These are phyloP conservation scores for Mesorhabditis spiculigera DNA, from an alignment of 2,888 invertebrate genomes.

Conservation along the genomic window DNA sequence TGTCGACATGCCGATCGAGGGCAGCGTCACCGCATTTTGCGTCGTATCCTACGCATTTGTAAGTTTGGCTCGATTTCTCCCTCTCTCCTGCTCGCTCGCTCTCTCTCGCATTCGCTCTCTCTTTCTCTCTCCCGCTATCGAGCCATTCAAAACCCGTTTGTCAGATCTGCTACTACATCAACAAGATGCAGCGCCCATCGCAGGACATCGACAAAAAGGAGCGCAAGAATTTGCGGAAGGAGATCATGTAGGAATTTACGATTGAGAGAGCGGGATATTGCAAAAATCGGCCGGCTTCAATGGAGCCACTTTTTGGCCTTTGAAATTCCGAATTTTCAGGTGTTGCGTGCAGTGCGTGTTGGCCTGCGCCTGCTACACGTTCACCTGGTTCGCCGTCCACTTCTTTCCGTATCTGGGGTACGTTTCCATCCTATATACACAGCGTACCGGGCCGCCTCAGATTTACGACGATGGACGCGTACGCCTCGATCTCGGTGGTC, in stretches of 20 bases:
- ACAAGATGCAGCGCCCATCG: neutral
- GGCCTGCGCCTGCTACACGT: slow-evolving; percentile 4
- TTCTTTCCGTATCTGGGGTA: neutral
- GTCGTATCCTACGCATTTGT: slow-evolving; percentile 1
- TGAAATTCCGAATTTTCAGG: neutral
- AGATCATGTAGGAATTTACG: neutral
- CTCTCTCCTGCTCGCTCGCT: too few relatives aligned
- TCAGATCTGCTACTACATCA: neutral
- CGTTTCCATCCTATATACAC: neutral
- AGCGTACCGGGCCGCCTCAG: neutral
- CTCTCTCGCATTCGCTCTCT: too few relatives aligned
- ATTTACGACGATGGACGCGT: neutral
- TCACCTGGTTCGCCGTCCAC: slow-evolving; percentile 2
- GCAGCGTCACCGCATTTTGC: slow-evolving; percentile 1
- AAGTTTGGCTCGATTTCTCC: neutral
- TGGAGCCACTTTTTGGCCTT: too few relatives aligned
- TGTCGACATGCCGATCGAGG: slow-evolving; percentile 6
- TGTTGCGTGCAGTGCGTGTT: slow-evolving; percentile 1
- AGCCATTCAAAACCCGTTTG: neutral
- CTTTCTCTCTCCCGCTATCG: neutral
- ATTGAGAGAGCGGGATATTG: too few relatives aligned
- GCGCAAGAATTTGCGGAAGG: neutral
- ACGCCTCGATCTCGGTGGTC: neutral
- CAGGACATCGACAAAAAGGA: neutral
- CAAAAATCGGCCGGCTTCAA: too few relatives aligned